Evolutionary conservation across 2,797 vertebrate genomes (phyloP), one percentile per base, ranked within the genome.

Genomic region (Orientallactaga sibirica): DNA sequence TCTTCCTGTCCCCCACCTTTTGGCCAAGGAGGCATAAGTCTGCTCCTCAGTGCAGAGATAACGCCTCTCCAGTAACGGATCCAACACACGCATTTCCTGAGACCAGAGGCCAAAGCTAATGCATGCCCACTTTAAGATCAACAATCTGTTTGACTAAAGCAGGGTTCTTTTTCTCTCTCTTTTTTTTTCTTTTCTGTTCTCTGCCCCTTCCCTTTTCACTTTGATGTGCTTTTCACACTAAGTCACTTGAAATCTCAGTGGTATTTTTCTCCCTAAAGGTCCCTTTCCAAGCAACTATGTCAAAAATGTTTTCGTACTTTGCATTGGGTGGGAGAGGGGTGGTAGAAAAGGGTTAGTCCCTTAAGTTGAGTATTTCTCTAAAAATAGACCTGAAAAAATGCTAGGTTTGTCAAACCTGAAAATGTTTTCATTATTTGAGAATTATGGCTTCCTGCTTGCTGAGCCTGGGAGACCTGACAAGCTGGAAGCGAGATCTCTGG

Each of bases 401-500:
- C 93, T 95, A 93, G 97, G 94, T 97, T 98, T 97, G 97, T 98
- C 97, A 97, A 97, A 96, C 96, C 95, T 97, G 92, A 98, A 97
- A 98, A 97, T 97, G 97, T 98, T 97, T 97, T 98, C 98, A 98
- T 98, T 98, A 98, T 98, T 97, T 96, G 98, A 98, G 98, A 98
- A 98, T 98, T 98, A 98, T 98, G 98, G 99, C 98, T 98, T 29
- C 33, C 68, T 97, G 98, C 98, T 98, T 98, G 98, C 98, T 98
- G 98, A 98, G 98, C 98, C 97, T 62, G 98, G 97, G 98, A 98
- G 98, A 98, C 98, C 98, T 97, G 99, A 99, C 98, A 97, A 98
- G 98, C 97, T 98, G 94, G 96, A 98, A 97, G 97, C 96, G 5
- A 76, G 96, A 97, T 98, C 97, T 98, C 98, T 98, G 98, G 98